phyloP scores from a whole-genome alignment of 1,140 invertebrate species.

The Sycobia sp. region DNA sequence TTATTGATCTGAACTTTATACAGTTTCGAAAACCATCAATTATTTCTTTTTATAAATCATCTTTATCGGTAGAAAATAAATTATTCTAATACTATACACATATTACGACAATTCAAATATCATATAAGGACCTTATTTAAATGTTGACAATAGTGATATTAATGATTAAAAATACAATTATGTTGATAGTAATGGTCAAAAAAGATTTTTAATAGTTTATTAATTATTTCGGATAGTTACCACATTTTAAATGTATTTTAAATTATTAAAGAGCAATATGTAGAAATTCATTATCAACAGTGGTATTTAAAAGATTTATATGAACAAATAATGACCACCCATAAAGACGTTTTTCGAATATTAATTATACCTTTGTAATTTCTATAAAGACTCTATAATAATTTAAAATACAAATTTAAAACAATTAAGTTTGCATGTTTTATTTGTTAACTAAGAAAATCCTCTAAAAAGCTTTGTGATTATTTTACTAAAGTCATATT shows the following conservation, averaged over 20 bases:
- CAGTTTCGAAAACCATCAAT: constrained; percentile 17
- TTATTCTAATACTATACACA: constrained; percentile 36
- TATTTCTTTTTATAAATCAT: constrained; percentile 29
- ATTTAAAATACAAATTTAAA: no score
- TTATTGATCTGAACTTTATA: no score
- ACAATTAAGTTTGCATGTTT: no score
- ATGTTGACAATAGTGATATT: constrained; percentile 33
- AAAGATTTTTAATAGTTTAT: no score
- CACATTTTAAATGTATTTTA: not conserved
- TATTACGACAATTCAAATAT: constrained; percentile 32
- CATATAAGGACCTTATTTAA: constrained; percentile 26
- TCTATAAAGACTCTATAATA: no score
- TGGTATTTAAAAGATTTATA: not conserved
- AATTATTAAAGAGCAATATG: not conserved
- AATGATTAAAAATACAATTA: constrained; percentile 33
- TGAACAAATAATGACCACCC: no score
- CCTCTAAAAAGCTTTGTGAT: no score
- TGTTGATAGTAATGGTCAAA: constrained; percentile 31
- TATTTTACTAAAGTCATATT: no score
- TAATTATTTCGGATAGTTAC: no score
- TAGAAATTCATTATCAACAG: not conserved
- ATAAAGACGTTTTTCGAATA: no score
- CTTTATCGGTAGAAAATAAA: constrained; percentile 32
- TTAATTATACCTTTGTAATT: no score
- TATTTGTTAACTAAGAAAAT: no score